Conservation (phyloP, 30 jellyfish, hydroid and myxozoan genomes). For the Aurelia aurita complex sp. Pacific region DNA sequence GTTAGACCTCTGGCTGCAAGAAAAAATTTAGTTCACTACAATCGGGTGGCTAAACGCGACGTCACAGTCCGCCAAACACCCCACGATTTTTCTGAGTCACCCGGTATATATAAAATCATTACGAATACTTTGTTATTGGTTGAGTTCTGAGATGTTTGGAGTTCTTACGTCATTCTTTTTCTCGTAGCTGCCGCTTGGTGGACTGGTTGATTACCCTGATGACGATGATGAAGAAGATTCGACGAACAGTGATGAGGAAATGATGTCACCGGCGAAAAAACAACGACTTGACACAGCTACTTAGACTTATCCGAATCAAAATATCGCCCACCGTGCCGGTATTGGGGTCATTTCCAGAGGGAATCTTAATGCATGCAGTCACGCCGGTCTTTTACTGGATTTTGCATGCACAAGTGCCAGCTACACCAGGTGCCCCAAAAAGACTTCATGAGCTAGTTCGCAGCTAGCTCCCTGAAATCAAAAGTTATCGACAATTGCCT, state of each 20-base stretch:
- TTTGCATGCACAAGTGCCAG: slow-evolving; percentile 23
- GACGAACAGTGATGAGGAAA: slow-evolving; percentile 82
- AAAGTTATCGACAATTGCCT: no score
- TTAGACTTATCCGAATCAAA: slow-evolving; percentile 7
- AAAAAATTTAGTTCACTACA: no score
- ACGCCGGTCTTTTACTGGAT: slow-evolving; percentile 24
- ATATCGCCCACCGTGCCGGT: no score
- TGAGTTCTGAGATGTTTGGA: neutral
- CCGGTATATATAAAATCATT: no score
- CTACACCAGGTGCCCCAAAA: neutral
- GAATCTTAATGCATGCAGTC: slow-evolving; percentile 3
- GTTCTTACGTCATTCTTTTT: neutral
- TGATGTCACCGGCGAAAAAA: slow-evolving; percentile 92
- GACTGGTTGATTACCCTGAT: slow-evolving; percentile 98
- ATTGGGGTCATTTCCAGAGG: no score
- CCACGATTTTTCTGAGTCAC: no score
- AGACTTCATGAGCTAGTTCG: no score
- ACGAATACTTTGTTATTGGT: no score
- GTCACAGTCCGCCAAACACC: no score
- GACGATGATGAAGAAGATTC: slow-evolving; percentile 93
- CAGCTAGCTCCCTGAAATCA: no score
- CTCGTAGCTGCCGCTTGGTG: slow-evolving; percentile 78
- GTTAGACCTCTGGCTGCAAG: no score
- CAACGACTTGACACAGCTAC: slow-evolving; percentile 77
- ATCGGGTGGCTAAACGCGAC: no score